Base-by-base conservation (phyloP, 1,140 invertebrate species). In the Drosophila bifasciata region DNA sequence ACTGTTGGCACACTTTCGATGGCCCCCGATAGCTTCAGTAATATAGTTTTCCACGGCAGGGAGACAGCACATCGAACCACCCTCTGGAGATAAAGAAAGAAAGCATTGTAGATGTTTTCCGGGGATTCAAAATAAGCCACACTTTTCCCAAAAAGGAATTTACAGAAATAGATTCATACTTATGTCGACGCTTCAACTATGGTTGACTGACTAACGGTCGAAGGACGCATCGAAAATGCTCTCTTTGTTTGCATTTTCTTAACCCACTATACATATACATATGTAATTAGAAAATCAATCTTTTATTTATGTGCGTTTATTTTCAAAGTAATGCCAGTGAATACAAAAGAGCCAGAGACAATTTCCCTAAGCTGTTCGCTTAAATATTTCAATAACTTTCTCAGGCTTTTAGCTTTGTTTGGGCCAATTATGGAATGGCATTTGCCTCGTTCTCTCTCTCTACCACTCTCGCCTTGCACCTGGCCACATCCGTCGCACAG, bases 331-430 rank as follows among this genome's bases (percentile, higher is more conserved):
- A 23, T 23, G n/a, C 11, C 40, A 46, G n/a, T 17, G 11, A 15
- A 5, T 16, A 36, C 43, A 51, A 44, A 36, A 58, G 41, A 28
- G 45, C 25, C 19, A 40, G 36, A 63, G 51, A 62, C 67, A 81
- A 46, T 73, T 58, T 63, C 25, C 66, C 50, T 76, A 67, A 80
- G 53, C 63, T 48, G 23, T 56, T 7, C 17, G 59, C 58, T 73
- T 84, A 69, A 84, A 86, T 84, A 86, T 84, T 86, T 80, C 69
- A 76, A 61, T 45, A 76, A 52, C 72, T 46, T 36, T 53, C 17
- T 32, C 39, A 66, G 56, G 16, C 58, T 43, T 48, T 41, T 2
- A 49, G 57, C 50, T 39, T 49, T 43, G 66, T 71, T 52, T 25
- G 9, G 64, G 45, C 66, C 66, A 85, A 85, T 84, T 79, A 83